Evolutionary conservation across 2,113 vertebrate genomes (phyloP).

Genomic region (Macroglossus sobrinus): DNA sequence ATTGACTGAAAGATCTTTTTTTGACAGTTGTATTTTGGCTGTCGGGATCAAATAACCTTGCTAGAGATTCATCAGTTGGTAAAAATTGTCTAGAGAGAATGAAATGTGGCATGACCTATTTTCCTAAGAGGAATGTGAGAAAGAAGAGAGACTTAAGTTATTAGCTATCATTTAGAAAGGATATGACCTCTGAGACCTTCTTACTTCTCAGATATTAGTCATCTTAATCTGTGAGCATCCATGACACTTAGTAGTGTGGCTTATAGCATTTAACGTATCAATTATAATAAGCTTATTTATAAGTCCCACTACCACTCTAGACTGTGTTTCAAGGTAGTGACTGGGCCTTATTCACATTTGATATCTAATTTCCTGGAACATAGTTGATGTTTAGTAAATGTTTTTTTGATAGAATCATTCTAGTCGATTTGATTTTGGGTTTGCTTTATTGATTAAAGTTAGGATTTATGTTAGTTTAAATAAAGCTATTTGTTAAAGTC

Average conservation of each 20-base stretch:
- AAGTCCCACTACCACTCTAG: background rate
- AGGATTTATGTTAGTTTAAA: constrained; percentile 32
- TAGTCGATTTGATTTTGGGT: constrained; percentile 9
- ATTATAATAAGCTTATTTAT: background rate
- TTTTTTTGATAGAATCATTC: background rate
- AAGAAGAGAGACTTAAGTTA: background rate
- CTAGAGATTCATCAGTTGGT: background rate
- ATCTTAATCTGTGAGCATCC: background rate
- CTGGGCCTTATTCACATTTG: background rate
- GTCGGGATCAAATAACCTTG: constrained; percentile 25
- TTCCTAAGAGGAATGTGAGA: constrained; percentile 16
- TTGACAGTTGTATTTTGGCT: background rate
- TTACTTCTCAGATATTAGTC: background rate
- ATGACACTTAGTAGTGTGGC: background rate
- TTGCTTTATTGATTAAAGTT: constrained; percentile 27
- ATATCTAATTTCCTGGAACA: background rate
- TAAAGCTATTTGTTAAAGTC: constrained; percentile 29
- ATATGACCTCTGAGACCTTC: background rate
- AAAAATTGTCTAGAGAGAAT: constrained; percentile 11
- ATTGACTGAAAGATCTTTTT: background rate
- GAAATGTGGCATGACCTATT: background rate
- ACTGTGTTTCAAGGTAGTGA: background rate
- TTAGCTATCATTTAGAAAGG: background rate
- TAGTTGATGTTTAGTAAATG: background rate
- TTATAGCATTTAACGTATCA: background rate